Evolutionary conservation across 30 jellyfish, hydroid and myxozoan species (phyloP).

Genomic region (Nemopilema nomurai): DNA sequence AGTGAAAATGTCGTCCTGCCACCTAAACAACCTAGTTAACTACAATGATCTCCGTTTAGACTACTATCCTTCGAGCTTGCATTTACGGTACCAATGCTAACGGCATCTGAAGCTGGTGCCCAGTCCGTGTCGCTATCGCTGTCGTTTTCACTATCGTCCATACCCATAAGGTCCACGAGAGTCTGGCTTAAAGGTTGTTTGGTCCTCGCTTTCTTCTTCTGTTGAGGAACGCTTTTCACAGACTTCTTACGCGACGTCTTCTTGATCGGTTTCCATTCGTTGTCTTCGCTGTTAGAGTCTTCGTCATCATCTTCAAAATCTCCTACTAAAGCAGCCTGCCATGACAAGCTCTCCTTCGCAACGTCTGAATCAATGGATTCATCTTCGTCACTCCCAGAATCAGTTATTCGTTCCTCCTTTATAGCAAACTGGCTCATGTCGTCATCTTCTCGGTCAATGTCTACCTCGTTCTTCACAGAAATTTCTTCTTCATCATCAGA

Average conservation of each 20-base stretch:
- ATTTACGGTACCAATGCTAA: slow-evolving; percentile 1
- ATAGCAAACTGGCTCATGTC: neutral
- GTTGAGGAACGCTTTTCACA: neutral
- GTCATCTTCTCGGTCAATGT: slow-evolving; percentile 33
- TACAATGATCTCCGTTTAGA: neutral
- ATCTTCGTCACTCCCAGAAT: neutral
- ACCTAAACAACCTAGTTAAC: slow-evolving; percentile 7
- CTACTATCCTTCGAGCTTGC: slow-evolving; percentile 21
- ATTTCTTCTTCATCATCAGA: slow-evolving; percentile 14
- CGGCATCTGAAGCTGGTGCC: slow-evolving; percentile 44
- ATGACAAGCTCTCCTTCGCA: slow-evolving; percentile 25
- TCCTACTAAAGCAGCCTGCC: slow-evolving; percentile 52
- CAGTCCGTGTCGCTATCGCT: slow-evolving; percentile 61
- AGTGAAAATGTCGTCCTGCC: neutral
- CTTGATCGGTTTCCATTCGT: slow-evolving; percentile 52
- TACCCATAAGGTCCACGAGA: slow-evolving; percentile 52
- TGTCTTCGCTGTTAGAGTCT: slow-evolving; percentile 37
- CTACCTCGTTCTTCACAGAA: slow-evolving; percentile 2
- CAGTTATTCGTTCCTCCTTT: neutral
- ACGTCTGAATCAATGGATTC: slow-evolving; percentile 10
- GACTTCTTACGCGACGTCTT: neutral
- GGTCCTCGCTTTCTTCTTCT: neutral
- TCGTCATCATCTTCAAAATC: slow-evolving; percentile 54
- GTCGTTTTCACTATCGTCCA: slow-evolving; percentile 39
- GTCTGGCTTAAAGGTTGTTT: slow-evolving; percentile 62